Percentiles rank a stretch among this genome's conserved stretches.
Conservation (phyloP, 2,888 invertebrate species). For the Tolmerus cingulatus region DNA sequence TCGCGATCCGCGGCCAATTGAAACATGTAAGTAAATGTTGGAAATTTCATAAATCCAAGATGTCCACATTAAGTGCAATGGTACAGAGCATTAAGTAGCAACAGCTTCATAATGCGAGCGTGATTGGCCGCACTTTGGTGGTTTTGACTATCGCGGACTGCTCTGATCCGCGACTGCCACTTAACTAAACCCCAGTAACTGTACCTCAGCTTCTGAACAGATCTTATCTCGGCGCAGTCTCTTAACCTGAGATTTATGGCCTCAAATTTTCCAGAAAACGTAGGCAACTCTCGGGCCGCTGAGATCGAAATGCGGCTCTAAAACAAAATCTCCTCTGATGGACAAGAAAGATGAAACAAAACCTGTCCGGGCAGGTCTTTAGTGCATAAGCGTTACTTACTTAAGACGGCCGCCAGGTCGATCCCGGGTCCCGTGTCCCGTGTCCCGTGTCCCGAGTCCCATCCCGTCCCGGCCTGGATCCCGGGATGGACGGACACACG, state of each 20-base stretch:
- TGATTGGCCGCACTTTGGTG: not conserved
- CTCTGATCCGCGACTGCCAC: conserved; percentile 22
- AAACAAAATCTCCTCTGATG: conserved; percentile 32
- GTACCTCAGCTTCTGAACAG: conserved; percentile 22
- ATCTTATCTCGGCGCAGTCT: conserved; percentile 22
- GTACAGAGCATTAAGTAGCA: conserved; percentile 17
- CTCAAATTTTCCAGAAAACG: conserved; percentile 30
- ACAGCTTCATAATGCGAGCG: conserved; percentile 27
- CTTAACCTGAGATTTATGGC: conserved; percentile 23
- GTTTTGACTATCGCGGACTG: not conserved
- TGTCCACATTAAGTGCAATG: conserved; percentile 22
- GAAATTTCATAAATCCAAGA: conserved; percentile 28
- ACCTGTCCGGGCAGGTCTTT: conserved; percentile 30
- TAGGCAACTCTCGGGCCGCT: not conserved
- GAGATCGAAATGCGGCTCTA: conserved; percentile 1
- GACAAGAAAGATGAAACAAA: not conserved
- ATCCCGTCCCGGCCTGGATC: not conserved
- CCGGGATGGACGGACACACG: conserved; percentile 18
- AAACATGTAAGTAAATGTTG: not conserved
- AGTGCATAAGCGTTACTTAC: not conserved
- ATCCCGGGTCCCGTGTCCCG: not conserved
- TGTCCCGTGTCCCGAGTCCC: not conserved
- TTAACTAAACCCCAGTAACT: conserved; percentile 31
- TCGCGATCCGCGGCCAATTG: not conserved
- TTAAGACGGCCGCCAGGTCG: not conserved